Percentiles rank a stretch among this genome's conserved stretches.
Conservation (phyloP, 2,797 vertebrate genomes). For the Selene dorsalis region DNA sequence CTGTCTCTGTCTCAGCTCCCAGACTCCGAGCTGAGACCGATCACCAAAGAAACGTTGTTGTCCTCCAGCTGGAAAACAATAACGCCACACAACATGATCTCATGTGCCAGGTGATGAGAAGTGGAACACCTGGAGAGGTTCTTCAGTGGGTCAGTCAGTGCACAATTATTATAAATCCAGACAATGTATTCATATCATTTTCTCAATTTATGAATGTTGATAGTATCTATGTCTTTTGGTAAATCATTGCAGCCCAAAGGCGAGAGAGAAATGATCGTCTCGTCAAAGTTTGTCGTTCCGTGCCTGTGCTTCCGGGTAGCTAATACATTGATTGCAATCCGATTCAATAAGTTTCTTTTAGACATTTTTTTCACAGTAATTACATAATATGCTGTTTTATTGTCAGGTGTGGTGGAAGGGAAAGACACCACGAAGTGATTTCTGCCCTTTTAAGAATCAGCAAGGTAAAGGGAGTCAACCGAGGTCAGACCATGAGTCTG, state of each 20-base stretch:
- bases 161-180: neutral
- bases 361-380: neutral
- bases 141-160: slow-evolving; percentile 73
- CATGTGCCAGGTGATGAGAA: slow-evolving; percentile 62
- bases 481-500: neutral
- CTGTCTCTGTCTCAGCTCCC: slow-evolving; percentile 62
- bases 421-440: slow-evolving; percentile 35
- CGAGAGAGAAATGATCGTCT: slow-evolving; percentile 56
- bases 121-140: slow-evolving; percentile 29
- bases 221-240: neutral
- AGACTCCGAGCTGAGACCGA: slow-evolving; percentile 55
- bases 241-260: slow-evolving; percentile 59
- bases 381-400: neutral
- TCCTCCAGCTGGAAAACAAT: slow-evolving; percentile 58
- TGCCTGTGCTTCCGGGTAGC: slow-evolving; percentile 84
- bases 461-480: slow-evolving; percentile 51
- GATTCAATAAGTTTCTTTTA: neutral
- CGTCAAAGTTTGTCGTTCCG: slow-evolving; percentile 65
- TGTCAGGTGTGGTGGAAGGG: slow-evolving; percentile 75
- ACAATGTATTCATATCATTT: neutral
- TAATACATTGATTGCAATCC: neutral
- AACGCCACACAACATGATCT: slow-evolving; percentile 20
- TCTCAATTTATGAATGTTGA: neutral
- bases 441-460: slow-evolving; percentile 75
- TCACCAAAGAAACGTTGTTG: slow-evolving; percentile 32